Evolutionary conservation across 1,140 invertebrate species (phyloP).

Genomic region (Sipha flava): DNA sequence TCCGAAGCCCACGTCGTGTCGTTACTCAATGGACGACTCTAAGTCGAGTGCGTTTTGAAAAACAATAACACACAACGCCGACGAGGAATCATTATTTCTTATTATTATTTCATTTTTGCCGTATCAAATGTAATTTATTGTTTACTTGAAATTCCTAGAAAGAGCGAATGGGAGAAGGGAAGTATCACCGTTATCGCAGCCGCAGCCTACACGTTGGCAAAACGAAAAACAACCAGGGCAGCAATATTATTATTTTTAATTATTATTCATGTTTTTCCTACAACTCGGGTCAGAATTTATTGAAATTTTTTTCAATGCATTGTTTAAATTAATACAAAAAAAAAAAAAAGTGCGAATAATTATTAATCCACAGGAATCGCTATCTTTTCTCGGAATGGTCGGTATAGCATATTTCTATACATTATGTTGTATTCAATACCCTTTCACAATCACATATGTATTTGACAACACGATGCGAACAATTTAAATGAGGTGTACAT

Average conservation of each 20-base stretch:
- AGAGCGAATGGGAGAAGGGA: not conserved
- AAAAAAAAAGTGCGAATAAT: not conserved
- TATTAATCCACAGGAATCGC: not conserved
- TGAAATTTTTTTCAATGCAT: not conserved
- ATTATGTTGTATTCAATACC: not conserved
- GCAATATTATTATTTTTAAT: not conserved
- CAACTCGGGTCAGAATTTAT: not conserved
- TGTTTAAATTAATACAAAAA: not conserved
- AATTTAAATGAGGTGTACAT: no score
- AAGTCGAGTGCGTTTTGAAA: not conserved
- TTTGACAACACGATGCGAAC: not conserved
- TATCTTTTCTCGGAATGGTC: not conserved
- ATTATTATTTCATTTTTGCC: not conserved
- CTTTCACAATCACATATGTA: not conserved
- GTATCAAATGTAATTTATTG: not conserved
- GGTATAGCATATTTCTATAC: not conserved
- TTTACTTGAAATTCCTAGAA: constrained; percentile 4
- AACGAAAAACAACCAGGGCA: not conserved
- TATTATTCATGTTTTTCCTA: not conserved
- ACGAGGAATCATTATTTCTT: not conserved
- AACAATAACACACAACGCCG: not conserved
- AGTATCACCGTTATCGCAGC: not conserved
- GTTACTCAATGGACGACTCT: not conserved
- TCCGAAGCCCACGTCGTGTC: not conserved
- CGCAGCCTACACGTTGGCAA: not conserved